Evolutionary conservation across 1,140 invertebrate species (phyloP).

Genomic region (Campodea augens): DNA sequence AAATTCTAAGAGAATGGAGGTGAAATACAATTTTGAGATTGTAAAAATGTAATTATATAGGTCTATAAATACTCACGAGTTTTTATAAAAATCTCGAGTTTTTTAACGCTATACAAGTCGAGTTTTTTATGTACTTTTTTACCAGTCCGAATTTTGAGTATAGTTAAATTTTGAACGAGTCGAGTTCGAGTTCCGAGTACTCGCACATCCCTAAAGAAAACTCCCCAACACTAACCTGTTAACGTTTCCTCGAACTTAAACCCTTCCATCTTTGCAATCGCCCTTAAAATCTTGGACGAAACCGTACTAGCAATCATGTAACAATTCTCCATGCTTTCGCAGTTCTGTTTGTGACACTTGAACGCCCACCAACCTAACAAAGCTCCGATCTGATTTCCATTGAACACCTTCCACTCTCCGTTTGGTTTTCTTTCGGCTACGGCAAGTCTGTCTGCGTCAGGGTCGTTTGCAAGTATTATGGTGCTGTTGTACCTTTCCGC

Average conservation of each 20-base stretch:
- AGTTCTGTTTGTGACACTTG: constrained; percentile 28
- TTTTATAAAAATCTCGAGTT: no score
- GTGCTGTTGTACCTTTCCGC: constrained; percentile 48
- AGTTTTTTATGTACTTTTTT: no score
- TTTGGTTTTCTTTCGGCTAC: constrained; percentile 58
- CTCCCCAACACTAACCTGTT: no score
- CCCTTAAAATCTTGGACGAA: constrained; percentile 84
- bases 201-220: no score
- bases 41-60: no score
- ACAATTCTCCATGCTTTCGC: constrained; percentile 29
- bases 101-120: no score
- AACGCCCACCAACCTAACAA: constrained; percentile 90
- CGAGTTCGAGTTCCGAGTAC: no score
- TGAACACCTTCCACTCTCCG: constrained; percentile 76
- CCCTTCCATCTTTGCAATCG: constrained; percentile 63
- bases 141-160: no score
- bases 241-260: constrained; percentile 49
- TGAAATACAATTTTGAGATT: no score
- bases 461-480: constrained; percentile 91
- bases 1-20: no score
- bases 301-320: constrained; percentile 89
- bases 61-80: no score
- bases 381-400: constrained; percentile 88
- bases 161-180: no score
- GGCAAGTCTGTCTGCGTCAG: constrained; percentile 91